Evolutionary conservation across 2,113 vertebrate genomes (phyloP), one percentile per base, ranked within the genome.

Genomic region (Donacobius atricapilla): DNA sequence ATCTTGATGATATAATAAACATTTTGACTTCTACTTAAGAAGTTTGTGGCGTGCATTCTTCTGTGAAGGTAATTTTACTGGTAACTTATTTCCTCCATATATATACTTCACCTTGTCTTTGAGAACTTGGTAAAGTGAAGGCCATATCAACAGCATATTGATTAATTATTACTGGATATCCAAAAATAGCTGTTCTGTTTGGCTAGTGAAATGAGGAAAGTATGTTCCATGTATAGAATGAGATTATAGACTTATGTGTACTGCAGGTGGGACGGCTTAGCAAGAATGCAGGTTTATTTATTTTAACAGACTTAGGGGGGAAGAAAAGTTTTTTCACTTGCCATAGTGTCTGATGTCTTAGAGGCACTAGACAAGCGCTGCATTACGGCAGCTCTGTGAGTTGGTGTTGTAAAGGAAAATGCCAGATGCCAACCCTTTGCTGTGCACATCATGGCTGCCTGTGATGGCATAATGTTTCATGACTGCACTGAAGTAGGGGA

Each of bases 321-420:
- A 31, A 6, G n/a, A 1, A 15, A 16, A 7, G 1, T 66, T 5
- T 5, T 71, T 90, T 84, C 27, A 0, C 0, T 42, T 82, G 48
- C 56, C 23, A 7, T 37, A 40, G 48, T 30, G 31, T 51, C 57
- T 85, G 57, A 16, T 84, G 37, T 66, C 51, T 35, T 48, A 54
- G 64, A 54, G 65, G 17, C 44, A 20, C 63, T 89, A 0, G 17
- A 25, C 35, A 81, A 83, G 57, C 12, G 15, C 7, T 45, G 10
- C 2, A 2, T 64, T 65, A 42, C 12, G 57, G 13, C 33, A 51
- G 2, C 30, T 39, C 35, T 64, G 28, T 20, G 28, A 64, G 44
- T 42, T 50, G 33, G 8, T 45, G 15, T 57, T 45, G 24, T 35
- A 61, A 68, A 82, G 56, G 27, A 53, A 42, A 61, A 14, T 47